These are phyloP conservation scores for Ellobius talpinus DNA, from an alignment of 2,113 vertebrate species.

Conservation along the genomic window DNA sequence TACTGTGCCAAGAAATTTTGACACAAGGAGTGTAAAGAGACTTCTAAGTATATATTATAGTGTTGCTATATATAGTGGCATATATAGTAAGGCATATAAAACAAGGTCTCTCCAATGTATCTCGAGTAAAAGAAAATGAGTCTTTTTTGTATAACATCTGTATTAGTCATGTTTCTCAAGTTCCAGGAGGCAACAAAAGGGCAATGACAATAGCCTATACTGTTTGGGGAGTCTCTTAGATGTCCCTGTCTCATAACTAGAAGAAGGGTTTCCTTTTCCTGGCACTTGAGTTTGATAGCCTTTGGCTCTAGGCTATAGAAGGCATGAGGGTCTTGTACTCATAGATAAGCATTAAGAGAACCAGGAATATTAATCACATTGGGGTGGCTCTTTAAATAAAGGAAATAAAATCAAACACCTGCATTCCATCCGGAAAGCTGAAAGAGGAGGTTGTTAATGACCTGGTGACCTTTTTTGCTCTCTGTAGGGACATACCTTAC, in stretches of 20 bases:
- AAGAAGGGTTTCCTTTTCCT: not conserved
- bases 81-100: not conserved
- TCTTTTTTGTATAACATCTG: not conserved
- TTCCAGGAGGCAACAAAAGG: not conserved
- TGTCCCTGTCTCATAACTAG: not conserved
- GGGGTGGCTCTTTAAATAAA: not conserved
- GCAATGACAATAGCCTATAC: not conserved
- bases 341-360: not conserved
- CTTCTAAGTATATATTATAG: not conserved
- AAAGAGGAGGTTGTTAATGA: not conserved
- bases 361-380: not conserved
- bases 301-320: not conserved
- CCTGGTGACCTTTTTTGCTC: not conserved
- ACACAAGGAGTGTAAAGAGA: not conserved
- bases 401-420: not conserved
- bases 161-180: not conserved
- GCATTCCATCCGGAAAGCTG: not conserved
- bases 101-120: not conserved
- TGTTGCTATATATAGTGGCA: too few species aligned
- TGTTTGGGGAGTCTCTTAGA: not conserved
- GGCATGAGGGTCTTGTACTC: not conserved
- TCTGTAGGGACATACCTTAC: not conserved
- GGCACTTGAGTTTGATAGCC: not conserved
- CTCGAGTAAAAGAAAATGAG: not conserved
- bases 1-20: not conserved